Evolutionary conservation across 2,113 vertebrate genomes (phyloP).

Genomic region (Nipponia nippon): DNA sequence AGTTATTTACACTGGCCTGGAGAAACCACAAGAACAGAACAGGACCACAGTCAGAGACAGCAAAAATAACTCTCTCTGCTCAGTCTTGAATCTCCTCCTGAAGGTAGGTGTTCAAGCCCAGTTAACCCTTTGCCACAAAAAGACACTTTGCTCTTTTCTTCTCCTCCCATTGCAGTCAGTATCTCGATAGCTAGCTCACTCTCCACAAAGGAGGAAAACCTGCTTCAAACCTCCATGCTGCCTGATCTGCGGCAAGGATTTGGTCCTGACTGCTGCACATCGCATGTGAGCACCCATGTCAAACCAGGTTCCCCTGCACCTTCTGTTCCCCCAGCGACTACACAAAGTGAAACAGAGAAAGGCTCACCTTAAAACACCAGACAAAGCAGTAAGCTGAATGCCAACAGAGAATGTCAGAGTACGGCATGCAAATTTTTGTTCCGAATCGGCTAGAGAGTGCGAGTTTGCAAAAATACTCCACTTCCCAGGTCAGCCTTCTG

Average conservation of each 20-base stretch:
- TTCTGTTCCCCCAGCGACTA: background rate
- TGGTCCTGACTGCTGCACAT: background rate
- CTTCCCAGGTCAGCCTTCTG: background rate
- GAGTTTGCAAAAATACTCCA: background rate
- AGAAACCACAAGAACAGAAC: constrained; percentile 5
- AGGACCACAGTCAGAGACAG: background rate
- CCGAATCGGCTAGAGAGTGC: background rate
- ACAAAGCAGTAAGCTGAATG: background rate
- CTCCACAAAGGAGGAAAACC: background rate
- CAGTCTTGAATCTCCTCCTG: background rate
- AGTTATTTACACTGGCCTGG: background rate
- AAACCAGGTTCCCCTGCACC: background rate
- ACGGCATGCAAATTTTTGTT: background rate
- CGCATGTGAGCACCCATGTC: accelerated
- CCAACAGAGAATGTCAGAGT: background rate
- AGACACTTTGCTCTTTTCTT: background rate
- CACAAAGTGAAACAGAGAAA: background rate
- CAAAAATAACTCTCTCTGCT: background rate
- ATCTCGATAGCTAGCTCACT: background rate
- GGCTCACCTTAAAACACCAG: background rate
- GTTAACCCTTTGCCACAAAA: background rate
- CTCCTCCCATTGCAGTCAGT: background rate
- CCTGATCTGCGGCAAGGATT: background rate
- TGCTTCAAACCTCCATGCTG: background rate
- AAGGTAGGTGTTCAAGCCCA: background rate